Percentiles rank a stretch among this genome's conserved stretches.
Evolutionary conservation across 1,140 invertebrate species (phyloP).

Genomic region (Macrobrachium rosenbergii): DNA sequence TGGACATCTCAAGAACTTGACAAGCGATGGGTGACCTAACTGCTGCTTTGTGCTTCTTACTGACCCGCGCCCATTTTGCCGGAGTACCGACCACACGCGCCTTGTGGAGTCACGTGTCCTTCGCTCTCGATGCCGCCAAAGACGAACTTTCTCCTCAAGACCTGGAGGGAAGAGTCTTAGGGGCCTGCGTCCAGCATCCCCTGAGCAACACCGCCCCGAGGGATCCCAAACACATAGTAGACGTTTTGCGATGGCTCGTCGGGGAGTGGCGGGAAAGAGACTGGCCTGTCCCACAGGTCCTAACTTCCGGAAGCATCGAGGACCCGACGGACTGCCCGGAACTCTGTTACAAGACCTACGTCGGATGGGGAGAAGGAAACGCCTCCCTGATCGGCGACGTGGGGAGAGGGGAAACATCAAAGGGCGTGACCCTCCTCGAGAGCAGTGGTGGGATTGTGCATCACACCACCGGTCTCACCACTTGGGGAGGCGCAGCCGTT

Average conservation of each 20-base stretch:
- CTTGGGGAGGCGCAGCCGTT: constrained; percentile 59
- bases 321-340: not conserved
- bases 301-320: not conserved
- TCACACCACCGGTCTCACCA: constrained; percentile 61
- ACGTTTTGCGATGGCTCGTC: constrained; percentile 46
- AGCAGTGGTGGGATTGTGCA: constrained; percentile 51
- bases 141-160: constrained; percentile 8
- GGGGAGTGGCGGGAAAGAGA: constrained; percentile 33
- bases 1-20: no score
- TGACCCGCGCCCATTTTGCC: constrained; percentile 47
- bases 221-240: not conserved
- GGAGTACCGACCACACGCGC: constrained; percentile 37
- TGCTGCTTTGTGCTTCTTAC: not conserved
- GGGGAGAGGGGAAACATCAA: not conserved
- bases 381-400: not conserved
- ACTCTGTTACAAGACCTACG: constrained; percentile 42
- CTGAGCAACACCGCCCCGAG: constrained; percentile 26
- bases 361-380: constrained; percentile 24
- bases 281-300: constrained; percentile 35
- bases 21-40: not conserved
- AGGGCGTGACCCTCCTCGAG: constrained; percentile 59
- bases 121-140: constrained; percentile 24
- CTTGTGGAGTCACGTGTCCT: constrained; percentile 39
- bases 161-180: constrained; percentile 10
- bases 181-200: constrained; percentile 36